Percentiles rank a stretch among this genome's conserved stretches.
Evolutionary conservation across 2,797 vertebrate genomes (phyloP).

Genomic region (Muscicapa comitata): DNA sequence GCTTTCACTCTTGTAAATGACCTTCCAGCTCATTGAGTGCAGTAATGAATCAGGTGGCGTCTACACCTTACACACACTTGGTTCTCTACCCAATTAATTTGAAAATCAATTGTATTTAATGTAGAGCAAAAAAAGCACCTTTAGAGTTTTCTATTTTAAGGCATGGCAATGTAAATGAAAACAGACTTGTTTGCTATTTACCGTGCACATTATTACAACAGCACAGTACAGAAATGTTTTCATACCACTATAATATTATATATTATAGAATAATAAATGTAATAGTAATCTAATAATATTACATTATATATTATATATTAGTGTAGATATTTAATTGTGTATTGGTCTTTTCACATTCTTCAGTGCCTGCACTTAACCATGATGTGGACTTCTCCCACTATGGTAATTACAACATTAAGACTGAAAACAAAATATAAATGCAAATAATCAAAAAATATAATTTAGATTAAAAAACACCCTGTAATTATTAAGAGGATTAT

Average conservation of each 20-base stretch:
- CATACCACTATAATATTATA: background rate
- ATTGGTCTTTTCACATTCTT: background rate
- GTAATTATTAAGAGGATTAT: background rate
- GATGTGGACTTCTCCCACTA: background rate
- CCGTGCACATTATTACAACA: background rate
- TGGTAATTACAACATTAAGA: background rate
- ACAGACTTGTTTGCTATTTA: background rate
- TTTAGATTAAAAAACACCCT: background rate
- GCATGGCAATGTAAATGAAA: background rate
- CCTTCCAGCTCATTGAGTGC: background rate
- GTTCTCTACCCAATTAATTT: background rate
- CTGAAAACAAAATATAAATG: background rate
- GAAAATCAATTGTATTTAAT: background rate
- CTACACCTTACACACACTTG: background rate
- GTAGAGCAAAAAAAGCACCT: background rate
- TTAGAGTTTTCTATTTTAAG: background rate
- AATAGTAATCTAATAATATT: background rate
- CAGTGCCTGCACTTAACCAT: background rate
- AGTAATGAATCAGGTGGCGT: background rate
- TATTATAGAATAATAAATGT: background rate
- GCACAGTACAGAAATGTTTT: background rate
- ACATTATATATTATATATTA: background rate
- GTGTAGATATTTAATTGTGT: background rate
- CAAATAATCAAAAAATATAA: background rate
- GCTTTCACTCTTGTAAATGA: slow-evolving; percentile 7